Base-by-base conservation (phyloP, 2,113 vertebrate genomes). In the Corydoras sp. region DNA sequence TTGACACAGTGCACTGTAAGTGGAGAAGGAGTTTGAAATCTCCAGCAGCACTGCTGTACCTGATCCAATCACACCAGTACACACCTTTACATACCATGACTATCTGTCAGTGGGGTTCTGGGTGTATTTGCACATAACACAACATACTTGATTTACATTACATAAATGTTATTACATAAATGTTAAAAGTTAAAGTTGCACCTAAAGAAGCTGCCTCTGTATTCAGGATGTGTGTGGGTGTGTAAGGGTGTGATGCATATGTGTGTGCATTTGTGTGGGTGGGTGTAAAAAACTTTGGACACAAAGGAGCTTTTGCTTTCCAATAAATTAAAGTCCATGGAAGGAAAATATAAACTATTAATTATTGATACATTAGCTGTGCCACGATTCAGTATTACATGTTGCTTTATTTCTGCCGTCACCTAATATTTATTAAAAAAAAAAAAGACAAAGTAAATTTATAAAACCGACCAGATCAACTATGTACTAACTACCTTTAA, bases 301-400 rank as follows among this genome's bases (percentile, higher is more conserved):
- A 12, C 31, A 49, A 32, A 11, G 30, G 2, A 24, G 30, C 48
- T 35, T 24, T 59, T 61, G 55, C 62, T 35, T 70, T 56, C 56
- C 18, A 67, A 66, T 51, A 60, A 65, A 71, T 59, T 24, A 68
- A 61, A 74, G 31, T 48, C 58, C 9, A 50, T 56, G 50, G 9
- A 32, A n/a, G 50, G 51, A 18, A 64, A 74, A 78, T n/a, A 35
- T 67, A 43, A 50, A 50, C 13, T 43, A 64, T 70, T 65, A 60
- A 31, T 56, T 73, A 6, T 32, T 31, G 54, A 62, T 32, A 43
- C 63, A 9, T 60, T 8, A 68, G 31, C 54, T 71, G 59, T n/a
- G 30, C 48, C 29, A 43, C 48, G 10, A 69, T 31, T 4, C 30
- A 29, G 8, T 35, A 43, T 9, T 18, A 35, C 15, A 65, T 71